Conservation (phyloP, 2,113 vertebrate species). For the Euleptes europaea region DNA sequence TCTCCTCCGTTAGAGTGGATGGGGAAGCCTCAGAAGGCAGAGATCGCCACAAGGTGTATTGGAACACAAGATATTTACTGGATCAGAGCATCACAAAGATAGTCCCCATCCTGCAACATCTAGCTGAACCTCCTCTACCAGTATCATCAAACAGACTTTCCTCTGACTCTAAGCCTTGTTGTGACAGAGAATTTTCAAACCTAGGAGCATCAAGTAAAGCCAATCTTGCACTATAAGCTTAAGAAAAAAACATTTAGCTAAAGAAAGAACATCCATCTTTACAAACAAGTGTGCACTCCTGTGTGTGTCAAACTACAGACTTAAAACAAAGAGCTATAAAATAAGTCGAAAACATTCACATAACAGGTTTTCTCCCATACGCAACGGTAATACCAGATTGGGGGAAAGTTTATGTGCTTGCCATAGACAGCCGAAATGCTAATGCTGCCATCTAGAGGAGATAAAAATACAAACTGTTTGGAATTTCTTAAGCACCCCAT, state of each 20-base stretch:
- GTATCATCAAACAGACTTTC: neutral
- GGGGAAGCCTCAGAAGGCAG: neutral
- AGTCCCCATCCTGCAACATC: neutral
- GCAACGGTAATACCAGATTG: neutral
- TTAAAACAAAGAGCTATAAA: neutral
- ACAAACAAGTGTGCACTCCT: neutral
- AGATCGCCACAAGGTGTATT: neutral
- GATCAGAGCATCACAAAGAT: neutral
- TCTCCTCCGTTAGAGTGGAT: neutral
- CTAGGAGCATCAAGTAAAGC: neutral
- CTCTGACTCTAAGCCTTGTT: neutral
- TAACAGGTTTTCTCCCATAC: neutral
- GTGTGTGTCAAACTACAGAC: neutral
- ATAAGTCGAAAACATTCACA: neutral
- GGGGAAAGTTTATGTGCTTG: neutral
- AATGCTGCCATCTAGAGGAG: slow-evolving; percentile 71
- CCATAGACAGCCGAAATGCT: neutral
- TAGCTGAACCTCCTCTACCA: neutral
- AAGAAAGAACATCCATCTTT: neutral
- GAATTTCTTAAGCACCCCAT: fast-evolving
- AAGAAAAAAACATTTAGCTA: neutral
- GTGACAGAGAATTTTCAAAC: neutral
- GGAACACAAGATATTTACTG: neutral
- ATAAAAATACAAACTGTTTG: neutral
- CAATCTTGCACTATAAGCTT: neutral